Base-by-base conservation (phyloP, 2,888 invertebrate species). In the Chesias legatella region DNA sequence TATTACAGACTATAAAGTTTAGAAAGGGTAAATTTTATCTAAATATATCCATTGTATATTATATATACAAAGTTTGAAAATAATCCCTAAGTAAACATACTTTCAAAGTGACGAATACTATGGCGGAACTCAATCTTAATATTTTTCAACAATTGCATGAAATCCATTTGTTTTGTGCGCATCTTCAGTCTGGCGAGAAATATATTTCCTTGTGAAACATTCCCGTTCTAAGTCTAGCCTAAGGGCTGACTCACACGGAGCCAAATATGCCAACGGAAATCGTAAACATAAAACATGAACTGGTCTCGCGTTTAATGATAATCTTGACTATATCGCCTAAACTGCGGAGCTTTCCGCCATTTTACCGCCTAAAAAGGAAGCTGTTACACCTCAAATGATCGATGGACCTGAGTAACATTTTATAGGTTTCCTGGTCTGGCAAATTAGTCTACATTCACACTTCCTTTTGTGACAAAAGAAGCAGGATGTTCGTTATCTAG, bases 391-490 rank as follows among this genome's bases (percentile, higher is more conserved):
- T 51, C 53, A 64, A 69, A 66, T 72, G 68, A 73, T 74, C 68
- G 67, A 72, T 67, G 66, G 60, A 69, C 65, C 57, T 60, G 58
- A 68, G 61, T 70, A 64, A 63, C 61, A 63, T 67, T 67, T 67
- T 66, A 69, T 60, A 60, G 60, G 63, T 67, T 75, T 77, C 78
- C 72, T 68, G 65, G 66, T 66, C 58, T 53, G 53, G 54, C 59
- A 68, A 73, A 73, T 72, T 73, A 73, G 66, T 75, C 67, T 53
- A 67, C 70, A 73, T 73, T 71, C 65, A 69, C 68, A 78, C 76
- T 76, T 78, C 79, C 79, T 74, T 67, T 77, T 73, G 67, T 64
- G 62, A 61, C 65, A 64, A 66, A 62, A 65, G 62, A 66, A 62
- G 59, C 68, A 69, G 66, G 69, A 73, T 65, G 68, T 67, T 64